Evolutionary conservation across 1,140 invertebrate genomes (phyloP).

Genomic region (Trissolcus basalis): DNA sequence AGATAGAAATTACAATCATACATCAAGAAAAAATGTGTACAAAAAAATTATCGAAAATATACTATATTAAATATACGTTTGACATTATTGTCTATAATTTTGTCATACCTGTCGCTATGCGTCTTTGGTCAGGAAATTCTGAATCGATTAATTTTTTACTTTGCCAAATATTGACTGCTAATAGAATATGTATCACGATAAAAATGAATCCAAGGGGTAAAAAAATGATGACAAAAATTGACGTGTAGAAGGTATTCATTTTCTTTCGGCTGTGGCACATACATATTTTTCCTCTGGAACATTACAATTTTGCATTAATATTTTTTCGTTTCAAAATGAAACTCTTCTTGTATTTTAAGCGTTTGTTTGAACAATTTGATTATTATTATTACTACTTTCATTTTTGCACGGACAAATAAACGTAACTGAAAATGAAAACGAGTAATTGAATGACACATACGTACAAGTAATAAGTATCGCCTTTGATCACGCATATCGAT

Average conservation of each 20-base stretch:
- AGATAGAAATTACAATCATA: background rate
- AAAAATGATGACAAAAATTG: constrained; percentile 76
- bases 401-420: too few species aligned
- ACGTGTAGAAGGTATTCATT: constrained; percentile 67
- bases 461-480: constrained; percentile 57
- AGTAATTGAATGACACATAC: constrained; percentile 24
- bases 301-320: too few species aligned
- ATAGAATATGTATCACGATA: constrained; percentile 75
- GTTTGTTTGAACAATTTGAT: too few species aligned
- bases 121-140: constrained; percentile 33
- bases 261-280: constrained; percentile 62
- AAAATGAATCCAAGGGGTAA: constrained; percentile 76
- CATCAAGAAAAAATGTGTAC: background rate
- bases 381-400: too few species aligned
- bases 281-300: constrained; percentile 60
- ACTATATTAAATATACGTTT: too few species aligned
- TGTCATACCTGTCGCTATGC: constrained; percentile 25
- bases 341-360: too few species aligned
- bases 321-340: too few species aligned
- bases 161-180: constrained; percentile 76
- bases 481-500: constrained; percentile 52
- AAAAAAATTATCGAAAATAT: too few species aligned
- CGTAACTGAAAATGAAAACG: constrained; percentile 1
- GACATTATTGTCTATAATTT: too few species aligned
- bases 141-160: constrained; percentile 55